Evolutionary conservation across 2,113 vertebrate species (phyloP).

Genomic region (Pygoscelis antarcticus): DNA sequence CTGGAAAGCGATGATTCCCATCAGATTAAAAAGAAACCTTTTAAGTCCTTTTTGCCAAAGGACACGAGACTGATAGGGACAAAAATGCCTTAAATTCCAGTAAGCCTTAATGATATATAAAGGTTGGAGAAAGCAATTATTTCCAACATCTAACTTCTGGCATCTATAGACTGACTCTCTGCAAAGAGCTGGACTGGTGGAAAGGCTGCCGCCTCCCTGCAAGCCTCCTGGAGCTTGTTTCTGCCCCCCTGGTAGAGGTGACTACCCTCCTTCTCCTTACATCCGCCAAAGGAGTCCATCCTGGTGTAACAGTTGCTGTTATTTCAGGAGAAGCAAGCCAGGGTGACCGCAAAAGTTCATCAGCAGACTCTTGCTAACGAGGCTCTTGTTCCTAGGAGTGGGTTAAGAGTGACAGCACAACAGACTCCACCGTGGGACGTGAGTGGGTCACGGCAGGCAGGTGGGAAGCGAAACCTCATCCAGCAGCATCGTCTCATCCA

Average conservation of each 20-base stretch:
- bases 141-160: background rate
- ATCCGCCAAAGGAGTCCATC: background rate
- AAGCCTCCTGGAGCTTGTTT: background rate
- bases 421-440: background rate
- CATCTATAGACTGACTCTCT: background rate
- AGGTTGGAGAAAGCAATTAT: background rate
- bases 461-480: background rate
- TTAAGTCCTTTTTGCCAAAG: background rate
- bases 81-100: background rate
- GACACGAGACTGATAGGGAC: background rate
- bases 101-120: background rate
- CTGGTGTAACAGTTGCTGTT: background rate
- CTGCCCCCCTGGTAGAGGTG: background rate
- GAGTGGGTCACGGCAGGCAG: background rate
- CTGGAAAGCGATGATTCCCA: background rate
- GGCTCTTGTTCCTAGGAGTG: background rate
- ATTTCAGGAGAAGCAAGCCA: rapidly evolving
- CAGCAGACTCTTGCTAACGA: background rate
- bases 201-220: background rate
- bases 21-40: background rate
- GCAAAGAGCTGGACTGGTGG: background rate
- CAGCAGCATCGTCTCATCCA: background rate
- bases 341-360: background rate
- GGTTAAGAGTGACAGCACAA: background rate
- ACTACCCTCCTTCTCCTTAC: background rate